phyloP scores from a whole-genome alignment of 2,113 vertebrate genomes.

The Meriones unguiculatus region DNA sequence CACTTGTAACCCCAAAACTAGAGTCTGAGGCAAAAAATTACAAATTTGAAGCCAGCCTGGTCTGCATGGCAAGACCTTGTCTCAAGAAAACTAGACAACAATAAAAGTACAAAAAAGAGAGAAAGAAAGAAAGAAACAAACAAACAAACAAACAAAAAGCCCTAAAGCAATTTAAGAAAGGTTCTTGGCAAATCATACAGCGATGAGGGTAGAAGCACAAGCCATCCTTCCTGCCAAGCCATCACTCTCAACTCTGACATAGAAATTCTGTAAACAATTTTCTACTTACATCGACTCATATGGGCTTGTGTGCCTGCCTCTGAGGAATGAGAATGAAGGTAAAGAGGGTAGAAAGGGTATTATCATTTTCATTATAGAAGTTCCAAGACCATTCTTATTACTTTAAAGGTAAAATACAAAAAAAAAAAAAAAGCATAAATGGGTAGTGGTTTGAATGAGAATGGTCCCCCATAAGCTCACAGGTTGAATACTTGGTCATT shows the following conservation, averaged over 20 bases:
- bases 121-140: too few relatives aligned
- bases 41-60: not conserved
- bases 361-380: slow-evolving; percentile 17
- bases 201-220: not conserved
- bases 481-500: not conserved
- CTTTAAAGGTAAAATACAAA: too few relatives aligned
- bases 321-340: not conserved
- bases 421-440: too few relatives aligned
- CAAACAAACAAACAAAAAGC: too few relatives aligned
- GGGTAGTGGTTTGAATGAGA: not conserved
- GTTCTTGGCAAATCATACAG: not conserved
- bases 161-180: not conserved
- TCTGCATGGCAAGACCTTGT: too few relatives aligned
- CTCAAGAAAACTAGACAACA: not conserved
- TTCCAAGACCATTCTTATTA: not conserved
- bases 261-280: not conserved
- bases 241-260: not conserved
- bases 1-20: too few relatives aligned
- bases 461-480: not conserved
- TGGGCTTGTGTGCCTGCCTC: not conserved
- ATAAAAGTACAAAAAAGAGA: not conserved
- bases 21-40: not conserved
- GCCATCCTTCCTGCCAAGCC: not conserved
- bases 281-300: not conserved
- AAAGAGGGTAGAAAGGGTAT: not conserved